phyloP scores from a whole-genome alignment of 2,797 vertebrate genomes.

The Acropternis orthonyx region DNA sequence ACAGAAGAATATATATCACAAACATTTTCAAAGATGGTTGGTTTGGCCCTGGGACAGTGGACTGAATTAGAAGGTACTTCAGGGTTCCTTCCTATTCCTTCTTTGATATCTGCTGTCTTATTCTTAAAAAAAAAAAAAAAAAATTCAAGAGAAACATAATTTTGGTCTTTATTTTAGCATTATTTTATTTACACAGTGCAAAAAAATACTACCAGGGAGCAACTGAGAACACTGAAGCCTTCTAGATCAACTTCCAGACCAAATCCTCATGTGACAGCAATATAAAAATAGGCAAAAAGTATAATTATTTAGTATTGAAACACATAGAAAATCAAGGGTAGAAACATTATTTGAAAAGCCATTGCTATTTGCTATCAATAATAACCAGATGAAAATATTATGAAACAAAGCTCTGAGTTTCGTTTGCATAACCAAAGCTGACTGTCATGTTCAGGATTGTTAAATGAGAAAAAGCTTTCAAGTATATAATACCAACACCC shows the following conservation, averaged over 20 bases:
- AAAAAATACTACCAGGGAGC: background rate
- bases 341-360: background rate
- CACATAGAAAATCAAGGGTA: background rate
- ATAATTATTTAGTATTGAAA: background rate
- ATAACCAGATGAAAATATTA: background rate
- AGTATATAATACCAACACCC: background rate
- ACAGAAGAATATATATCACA: background rate
- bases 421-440: background rate
- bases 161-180: background rate
- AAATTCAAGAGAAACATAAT: background rate
- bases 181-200: background rate
- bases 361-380: background rate
- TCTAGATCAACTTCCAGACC: background rate
- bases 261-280: background rate
- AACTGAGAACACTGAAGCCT: background rate
- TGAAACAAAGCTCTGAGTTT: background rate
- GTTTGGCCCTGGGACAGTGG: background rate
- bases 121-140: background rate
- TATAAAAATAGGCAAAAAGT: background rate
- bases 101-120: background rate
- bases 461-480: slow-evolving; percentile 9
- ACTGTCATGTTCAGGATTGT: background rate
- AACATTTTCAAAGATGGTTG: background rate
- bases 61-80: background rate
- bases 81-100: background rate